Evolutionary conservation across 2,113 vertebrate species (phyloP).

Genomic region (Marmota monax): DNA sequence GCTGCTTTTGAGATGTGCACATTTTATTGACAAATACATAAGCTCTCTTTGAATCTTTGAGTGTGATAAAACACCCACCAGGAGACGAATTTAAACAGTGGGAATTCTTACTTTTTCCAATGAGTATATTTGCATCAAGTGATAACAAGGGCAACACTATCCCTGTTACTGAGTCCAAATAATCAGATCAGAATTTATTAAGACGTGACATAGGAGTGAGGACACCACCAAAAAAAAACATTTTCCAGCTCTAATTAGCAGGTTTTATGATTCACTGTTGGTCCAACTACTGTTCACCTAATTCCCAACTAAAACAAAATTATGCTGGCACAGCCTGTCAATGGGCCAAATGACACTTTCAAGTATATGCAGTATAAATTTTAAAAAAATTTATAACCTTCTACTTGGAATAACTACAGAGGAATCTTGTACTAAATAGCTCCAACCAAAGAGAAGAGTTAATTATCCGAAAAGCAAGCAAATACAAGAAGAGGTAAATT

Average conservation of each 20-base stretch:
- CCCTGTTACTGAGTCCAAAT: neutral
- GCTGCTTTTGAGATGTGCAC: neutral
- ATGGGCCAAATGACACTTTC: conserved; percentile 65
- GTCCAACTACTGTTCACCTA: conserved; percentile 67
- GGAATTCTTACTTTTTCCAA: neutral
- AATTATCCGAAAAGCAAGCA: conserved; percentile 64
- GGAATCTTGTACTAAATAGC: neutral
- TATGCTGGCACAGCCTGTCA: conserved; percentile 6
- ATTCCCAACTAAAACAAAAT: conserved; percentile 56
- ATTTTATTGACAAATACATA: conserved; percentile 8
- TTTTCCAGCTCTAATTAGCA: conserved; percentile 56
- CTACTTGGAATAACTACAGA: conserved; percentile 76
- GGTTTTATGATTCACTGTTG: conserved; percentile 73
- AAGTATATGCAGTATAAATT: conserved; percentile 64
- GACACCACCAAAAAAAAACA: neutral
- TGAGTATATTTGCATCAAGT: neutral
- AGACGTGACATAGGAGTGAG: neutral
- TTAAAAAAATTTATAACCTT: conserved; percentile 45
- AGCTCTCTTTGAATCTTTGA: neutral
- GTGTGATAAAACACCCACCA: conserved; percentile 8
- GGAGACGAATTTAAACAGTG: neutral
- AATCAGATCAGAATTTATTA: conserved; percentile 8
- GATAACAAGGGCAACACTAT: neutral
- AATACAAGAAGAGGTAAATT: conserved; percentile 65
- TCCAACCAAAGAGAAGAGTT: conserved; percentile 61